phyloP scores from a whole-genome alignment of 2,888 invertebrate species.

The Tromatobia lineatoria region DNA sequence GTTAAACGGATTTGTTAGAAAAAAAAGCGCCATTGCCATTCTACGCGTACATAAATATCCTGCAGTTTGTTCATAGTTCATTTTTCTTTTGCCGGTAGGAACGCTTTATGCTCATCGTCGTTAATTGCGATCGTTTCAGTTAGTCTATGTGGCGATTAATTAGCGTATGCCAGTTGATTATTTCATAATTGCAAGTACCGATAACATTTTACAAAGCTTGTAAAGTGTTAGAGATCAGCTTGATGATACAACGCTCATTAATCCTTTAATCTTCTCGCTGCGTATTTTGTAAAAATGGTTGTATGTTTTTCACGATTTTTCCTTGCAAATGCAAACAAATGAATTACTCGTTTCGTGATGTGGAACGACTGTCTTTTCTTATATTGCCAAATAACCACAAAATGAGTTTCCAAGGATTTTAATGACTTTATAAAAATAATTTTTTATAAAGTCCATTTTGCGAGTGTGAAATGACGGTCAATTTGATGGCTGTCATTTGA shows the following conservation, averaged over 20 bases:
- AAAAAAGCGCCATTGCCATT: conserved; percentile 24
- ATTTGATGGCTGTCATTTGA: too few relatives aligned
- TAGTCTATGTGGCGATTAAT: conserved; percentile 12
- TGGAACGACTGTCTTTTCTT: too few relatives aligned
- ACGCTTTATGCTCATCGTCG: conserved; percentile 14
- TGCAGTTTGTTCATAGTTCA: conserved; percentile 20
- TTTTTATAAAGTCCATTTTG: too few relatives aligned
- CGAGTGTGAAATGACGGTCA: too few relatives aligned
- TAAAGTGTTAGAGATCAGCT: not conserved
- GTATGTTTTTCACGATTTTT: not conserved
- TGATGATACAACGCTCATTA: not conserved
- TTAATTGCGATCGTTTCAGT: not conserved
- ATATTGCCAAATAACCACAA: too few relatives aligned
- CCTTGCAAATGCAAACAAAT: not conserved
- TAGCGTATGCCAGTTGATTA: conserved; percentile 7
- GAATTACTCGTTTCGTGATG: not conserved
- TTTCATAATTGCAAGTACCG: conserved; percentile 1
- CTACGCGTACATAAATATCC: conserved; percentile 17
- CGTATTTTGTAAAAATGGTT: not conserved
- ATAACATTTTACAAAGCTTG: not conserved
- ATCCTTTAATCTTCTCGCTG: not conserved
- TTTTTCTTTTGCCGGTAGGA: conserved; percentile 23
- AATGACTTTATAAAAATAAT: too few relatives aligned
- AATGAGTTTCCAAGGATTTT: too few relatives aligned
- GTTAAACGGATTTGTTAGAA: not conserved